phyloP scores from a whole-genome alignment of 2,113 vertebrate genomes.

The Hemiprocne comata region DNA sequence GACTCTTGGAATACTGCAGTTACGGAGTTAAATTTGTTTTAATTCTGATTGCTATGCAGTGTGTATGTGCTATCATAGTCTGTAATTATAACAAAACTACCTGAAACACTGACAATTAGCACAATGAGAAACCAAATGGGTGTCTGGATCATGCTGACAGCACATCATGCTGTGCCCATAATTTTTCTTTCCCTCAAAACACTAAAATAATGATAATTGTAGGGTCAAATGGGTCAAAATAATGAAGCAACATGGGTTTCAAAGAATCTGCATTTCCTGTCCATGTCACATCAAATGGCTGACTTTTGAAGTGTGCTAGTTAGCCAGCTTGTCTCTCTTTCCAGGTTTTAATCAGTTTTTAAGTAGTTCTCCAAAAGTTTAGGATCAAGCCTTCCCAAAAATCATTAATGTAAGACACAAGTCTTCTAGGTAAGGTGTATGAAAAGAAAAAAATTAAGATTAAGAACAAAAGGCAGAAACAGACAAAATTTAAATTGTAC shows the following conservation, averaged over 20 bases:
- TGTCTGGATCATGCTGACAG: not conserved
- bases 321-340: not conserved
- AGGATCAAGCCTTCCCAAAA: not conserved
- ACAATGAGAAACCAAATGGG: not conserved
- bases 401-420: not conserved
- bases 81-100: not conserved
- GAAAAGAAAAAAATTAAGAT: not conserved
- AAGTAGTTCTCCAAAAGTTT: not conserved
- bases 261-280: not conserved
- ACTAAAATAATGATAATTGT: not conserved
- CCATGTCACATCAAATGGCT: not conserved
- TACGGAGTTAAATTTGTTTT: not conserved
- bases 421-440: not conserved
- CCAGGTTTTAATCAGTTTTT: not conserved
- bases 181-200: not conserved
- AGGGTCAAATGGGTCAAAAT: not conserved
- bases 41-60: not conserved
- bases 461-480: not conserved
- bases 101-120: not conserved
- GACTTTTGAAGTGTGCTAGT: not conserved
- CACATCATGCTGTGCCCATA: not conserved
- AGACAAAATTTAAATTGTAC: not conserved
- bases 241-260: not conserved
- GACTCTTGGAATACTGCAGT: not conserved
- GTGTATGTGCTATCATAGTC: not conserved